Percentiles rank a stretch among this genome's conserved stretches.
These are phyloP conservation scores for Amphipoea lucens DNA, from an alignment of 2,888 invertebrate species.

Conservation along the genomic window DNA sequence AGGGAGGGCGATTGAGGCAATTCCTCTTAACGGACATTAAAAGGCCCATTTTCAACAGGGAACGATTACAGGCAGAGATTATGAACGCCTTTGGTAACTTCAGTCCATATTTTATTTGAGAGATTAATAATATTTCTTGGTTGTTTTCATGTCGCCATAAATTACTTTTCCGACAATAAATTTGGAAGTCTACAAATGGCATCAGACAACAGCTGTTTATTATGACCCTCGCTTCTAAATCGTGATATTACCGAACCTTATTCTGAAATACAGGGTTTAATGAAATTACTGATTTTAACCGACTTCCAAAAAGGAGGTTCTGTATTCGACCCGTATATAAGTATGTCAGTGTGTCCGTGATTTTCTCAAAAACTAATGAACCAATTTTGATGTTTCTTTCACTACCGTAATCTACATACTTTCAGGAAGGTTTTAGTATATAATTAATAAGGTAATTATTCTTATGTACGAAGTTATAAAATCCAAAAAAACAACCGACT, in stretches of 20 bases:
- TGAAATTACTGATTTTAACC: conserved; percentile 6
- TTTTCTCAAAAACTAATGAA: too few relatives aligned
- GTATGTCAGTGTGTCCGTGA: too few relatives aligned
- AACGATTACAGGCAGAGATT: conserved; percentile 45
- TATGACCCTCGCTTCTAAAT: conserved; percentile 48
- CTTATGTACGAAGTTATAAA: too few relatives aligned
- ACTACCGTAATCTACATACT: too few relatives aligned
- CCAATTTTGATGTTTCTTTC: too few relatives aligned
- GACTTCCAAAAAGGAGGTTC: too few relatives aligned
- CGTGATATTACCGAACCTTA: conserved; percentile 38
- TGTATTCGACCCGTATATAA: too few relatives aligned
- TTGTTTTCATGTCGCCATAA: conserved; percentile 57
- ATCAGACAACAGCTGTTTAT: conserved; percentile 63
- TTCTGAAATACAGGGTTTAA: conserved; percentile 31
- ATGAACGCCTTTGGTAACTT: conserved; percentile 49
- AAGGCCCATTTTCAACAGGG: conserved; percentile 32
- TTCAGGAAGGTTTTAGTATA: too few relatives aligned
- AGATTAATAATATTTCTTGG: conserved; percentile 61
- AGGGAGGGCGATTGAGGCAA: conserved; percentile 3
- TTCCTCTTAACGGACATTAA: conserved; percentile 32
- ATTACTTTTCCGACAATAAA: conserved; percentile 59
- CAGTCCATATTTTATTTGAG: conserved; percentile 55
- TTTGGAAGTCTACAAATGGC: conserved; percentile 59
- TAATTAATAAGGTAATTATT: too few relatives aligned
- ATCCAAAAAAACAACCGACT: too few relatives aligned